These are phyloP conservation scores for Catagonus wagneri DNA, from an alignment of 2,113 vertebrate species.

Conservation along the genomic window DNA sequence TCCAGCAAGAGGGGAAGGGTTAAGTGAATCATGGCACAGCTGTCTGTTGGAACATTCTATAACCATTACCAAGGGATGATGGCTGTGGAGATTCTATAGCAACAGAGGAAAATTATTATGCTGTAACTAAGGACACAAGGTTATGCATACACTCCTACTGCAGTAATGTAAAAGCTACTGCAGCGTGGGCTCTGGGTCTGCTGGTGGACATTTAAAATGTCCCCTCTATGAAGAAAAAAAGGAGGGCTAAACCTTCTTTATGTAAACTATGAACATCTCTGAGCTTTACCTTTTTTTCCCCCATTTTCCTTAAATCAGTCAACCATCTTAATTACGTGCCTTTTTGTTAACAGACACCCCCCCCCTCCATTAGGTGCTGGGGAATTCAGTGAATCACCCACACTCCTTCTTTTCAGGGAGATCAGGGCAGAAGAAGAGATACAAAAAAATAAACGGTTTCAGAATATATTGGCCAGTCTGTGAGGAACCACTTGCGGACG, in stretches of 20 bases:
- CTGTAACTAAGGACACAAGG: conserved; percentile 63
- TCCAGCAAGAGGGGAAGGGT: conserved; percentile 42
- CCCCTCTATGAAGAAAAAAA: background rate
- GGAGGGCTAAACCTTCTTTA: background rate
- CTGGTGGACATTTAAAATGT: conserved; percentile 42
- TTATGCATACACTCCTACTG: conserved; percentile 34
- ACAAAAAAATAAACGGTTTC: conserved; percentile 46
- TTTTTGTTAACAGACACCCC: background rate
- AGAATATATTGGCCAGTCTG: background rate
- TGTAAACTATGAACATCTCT: background rate
- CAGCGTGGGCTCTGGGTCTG: background rate
- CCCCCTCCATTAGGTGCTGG: background rate
- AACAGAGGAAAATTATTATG: conserved; percentile 69
- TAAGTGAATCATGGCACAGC: conserved; percentile 48
- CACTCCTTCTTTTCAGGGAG: background rate
- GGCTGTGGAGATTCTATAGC: conserved; percentile 66
- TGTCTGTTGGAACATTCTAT: conserved; percentile 68
- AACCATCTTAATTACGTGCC: conserved; percentile 17
- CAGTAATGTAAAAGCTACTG: conserved; percentile 61
- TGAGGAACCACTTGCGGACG: background rate
- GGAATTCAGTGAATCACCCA: background rate
- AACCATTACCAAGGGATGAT: conserved; percentile 25
- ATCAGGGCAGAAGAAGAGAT: background rate
- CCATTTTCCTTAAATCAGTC: background rate
- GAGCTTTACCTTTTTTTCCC: background rate